Percentiles rank a stretch among this genome's conserved stretches.
Conservation (phyloP, 2,888 invertebrate species). For the Tinea pellionella region DNA sequence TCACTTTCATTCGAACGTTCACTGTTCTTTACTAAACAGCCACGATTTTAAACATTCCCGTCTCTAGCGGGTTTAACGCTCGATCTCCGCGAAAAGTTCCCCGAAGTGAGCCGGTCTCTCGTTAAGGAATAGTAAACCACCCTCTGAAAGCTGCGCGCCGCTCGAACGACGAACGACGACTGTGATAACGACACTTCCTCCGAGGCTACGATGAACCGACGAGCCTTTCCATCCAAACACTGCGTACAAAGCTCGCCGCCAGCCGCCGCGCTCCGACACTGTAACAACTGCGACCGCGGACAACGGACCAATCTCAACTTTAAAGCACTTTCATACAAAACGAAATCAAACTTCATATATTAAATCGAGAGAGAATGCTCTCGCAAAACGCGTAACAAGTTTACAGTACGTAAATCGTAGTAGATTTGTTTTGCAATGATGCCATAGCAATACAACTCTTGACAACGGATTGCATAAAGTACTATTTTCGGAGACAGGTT, state of each 20-base stretch:
- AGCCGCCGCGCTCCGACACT: not conserved
- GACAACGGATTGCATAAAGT: constrained; percentile 42
- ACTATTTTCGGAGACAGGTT: constrained; percentile 50
- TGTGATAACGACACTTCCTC: constrained; percentile 63
- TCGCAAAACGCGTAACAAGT: constrained; percentile 52
- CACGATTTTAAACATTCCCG: not conserved
- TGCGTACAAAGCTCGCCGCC: constrained; percentile 48
- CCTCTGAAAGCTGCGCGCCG: constrained; percentile 38
- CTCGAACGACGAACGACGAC: constrained; percentile 62
- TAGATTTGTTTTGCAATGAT: constrained; percentile 57
- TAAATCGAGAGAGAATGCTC: not conserved
- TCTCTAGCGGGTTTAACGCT: not conserved
- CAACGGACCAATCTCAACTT: not conserved
- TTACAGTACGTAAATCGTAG: constrained; percentile 67
- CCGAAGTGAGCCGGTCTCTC: constrained; percentile 31
- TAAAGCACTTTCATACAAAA: not conserved
- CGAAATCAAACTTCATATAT: not conserved
- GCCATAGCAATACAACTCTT: constrained; percentile 60
- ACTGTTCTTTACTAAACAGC: not conserved
- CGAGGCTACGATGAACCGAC: constrained; percentile 58
- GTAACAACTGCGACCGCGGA: not conserved
- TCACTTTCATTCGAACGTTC: not conserved
- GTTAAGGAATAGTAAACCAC: constrained; percentile 27
- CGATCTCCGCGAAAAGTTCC: constrained; percentile 51
- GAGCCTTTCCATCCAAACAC: constrained; percentile 42